Evolutionary conservation across 1,140 invertebrate species (phyloP).

Genomic region (Doryteuthis pealeii): DNA sequence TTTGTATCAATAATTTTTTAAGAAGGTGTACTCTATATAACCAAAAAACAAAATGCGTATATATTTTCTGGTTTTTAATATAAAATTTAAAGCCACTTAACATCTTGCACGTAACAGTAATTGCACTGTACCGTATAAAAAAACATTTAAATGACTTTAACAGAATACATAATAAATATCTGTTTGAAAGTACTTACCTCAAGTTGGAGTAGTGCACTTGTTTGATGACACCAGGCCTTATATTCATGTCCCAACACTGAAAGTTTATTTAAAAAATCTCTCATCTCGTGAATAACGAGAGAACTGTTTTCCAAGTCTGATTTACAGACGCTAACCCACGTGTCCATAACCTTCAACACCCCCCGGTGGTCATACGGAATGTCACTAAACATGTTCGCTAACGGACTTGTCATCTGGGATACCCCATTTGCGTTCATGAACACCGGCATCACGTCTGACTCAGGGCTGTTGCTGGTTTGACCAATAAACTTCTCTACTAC

Average conservation of each 20-base stretch:
- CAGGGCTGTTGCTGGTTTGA: constrained; percentile 1
- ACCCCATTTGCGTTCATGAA: constrained; percentile 12
- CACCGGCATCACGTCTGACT: constrained; percentile 14
- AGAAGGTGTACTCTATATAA: too few relatives aligned
- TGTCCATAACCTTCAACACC: constrained; percentile 53
- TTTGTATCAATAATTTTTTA: too few relatives aligned
- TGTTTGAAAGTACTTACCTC: constrained; percentile 48
- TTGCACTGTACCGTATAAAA: too few relatives aligned
- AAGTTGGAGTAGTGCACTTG: constrained; percentile 44
- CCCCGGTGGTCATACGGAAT: constrained; percentile 52
- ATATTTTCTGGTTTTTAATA: too few relatives aligned
- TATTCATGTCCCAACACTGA: constrained; percentile 56
- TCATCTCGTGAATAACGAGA: constrained; percentile 52
- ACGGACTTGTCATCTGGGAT: constrained; percentile 17
- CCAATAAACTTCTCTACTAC: background rate
- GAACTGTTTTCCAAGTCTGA: constrained; percentile 51
- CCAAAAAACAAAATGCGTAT: too few relatives aligned
- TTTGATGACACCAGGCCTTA: constrained; percentile 53
- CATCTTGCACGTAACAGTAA: too few relatives aligned
- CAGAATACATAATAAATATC: too few relatives aligned
- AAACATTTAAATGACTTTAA: too few relatives aligned
- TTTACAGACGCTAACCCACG: constrained; percentile 50
- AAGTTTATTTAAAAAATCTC: constrained; percentile 54
- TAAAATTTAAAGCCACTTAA: too few relatives aligned
- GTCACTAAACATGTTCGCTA: constrained; percentile 24